Evolutionary conservation across 2,888 invertebrate species (phyloP).

Genomic region (Epirrhoe tristata): DNA sequence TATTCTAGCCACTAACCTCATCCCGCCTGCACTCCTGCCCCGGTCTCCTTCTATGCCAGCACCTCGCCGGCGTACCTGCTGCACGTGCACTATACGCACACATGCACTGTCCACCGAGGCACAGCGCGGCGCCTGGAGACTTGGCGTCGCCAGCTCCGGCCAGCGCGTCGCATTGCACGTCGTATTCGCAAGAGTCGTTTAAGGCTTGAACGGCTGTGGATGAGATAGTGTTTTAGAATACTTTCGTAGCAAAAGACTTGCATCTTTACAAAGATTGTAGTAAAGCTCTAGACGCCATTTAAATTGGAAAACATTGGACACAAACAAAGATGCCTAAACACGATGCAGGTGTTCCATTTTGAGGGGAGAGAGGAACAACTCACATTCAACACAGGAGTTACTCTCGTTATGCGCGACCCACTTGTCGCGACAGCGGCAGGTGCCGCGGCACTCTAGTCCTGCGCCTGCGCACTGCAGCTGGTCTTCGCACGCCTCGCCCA

Average conservation of each 20-base stretch:
- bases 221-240: neutral
- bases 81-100: slow-evolving; percentile 71
- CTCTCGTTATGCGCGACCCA: slow-evolving; percentile 74
- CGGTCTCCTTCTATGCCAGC: slow-evolving; percentile 70
- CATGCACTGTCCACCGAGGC: slow-evolving; percentile 69
- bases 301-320: no score
- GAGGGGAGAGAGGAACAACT: slow-evolving; percentile 41
- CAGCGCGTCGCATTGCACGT: slow-evolving; percentile 74
- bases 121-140: slow-evolving; percentile 70
- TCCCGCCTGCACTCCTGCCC: slow-evolving; percentile 74
- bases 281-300: no score
- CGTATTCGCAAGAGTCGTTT: slow-evolving; percentile 72
- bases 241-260: no score
- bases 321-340: no score
- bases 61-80: slow-evolving; percentile 63
- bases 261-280: no score
- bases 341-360: no score
- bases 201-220: slow-evolving; percentile 68
- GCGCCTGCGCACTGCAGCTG: slow-evolving; percentile 77
- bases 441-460: slow-evolving; percentile 74
- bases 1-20: slow-evolving; percentile 59
- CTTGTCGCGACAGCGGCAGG: slow-evolving; percentile 72
- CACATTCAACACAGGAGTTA: slow-evolving; percentile 75
- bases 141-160: slow-evolving; percentile 62
- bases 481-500: slow-evolving; percentile 78